Percentiles rank a stretch among this genome's conserved stretches.
phyloP scores from a whole-genome alignment of 2,888 invertebrate genomes.

The Atethmia centrago region DNA sequence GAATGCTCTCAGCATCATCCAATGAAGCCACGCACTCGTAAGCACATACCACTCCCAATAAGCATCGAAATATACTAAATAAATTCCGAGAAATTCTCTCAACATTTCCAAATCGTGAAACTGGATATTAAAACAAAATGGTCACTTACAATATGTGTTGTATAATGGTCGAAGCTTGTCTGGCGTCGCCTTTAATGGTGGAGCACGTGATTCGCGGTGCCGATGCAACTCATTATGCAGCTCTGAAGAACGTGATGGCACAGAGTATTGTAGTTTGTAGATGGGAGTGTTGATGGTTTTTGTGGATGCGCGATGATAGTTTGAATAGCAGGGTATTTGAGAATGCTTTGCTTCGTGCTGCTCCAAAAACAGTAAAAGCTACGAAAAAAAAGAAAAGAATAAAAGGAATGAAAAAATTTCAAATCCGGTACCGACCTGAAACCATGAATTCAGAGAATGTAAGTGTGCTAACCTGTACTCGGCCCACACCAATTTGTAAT shows the following conservation, averaged over 20 bases:
- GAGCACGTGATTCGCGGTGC: constrained; percentile 72
- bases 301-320: background rate
- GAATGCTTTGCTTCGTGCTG: background rate
- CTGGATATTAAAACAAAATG: constrained; percentile 60
- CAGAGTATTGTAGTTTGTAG: constrained; percentile 51
- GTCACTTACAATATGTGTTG: constrained; percentile 64
- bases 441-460: background rate
- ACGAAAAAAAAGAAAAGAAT: too few species aligned
- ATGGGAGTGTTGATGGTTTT: background rate
- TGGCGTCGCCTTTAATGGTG: constrained; percentile 68
- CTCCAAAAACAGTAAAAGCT: background rate
- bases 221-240: constrained; percentile 77
- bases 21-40: constrained; percentile 30
- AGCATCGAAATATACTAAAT: constrained; percentile 41
- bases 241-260: constrained; percentile 69
- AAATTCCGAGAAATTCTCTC: constrained; percentile 52
- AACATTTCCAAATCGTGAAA: constrained; percentile 58
- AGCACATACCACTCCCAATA: constrained; percentile 30
- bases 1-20: constrained; percentile 9
- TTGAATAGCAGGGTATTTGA: background rate
- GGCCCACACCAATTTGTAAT: background rate
- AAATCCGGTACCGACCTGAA: background rate
- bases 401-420: background rate
- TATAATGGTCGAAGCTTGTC: constrained; percentile 68
- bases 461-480: background rate